A percentile compares a stretch with the other conserved stretches of the same genome.
phyloP scores from a whole-genome alignment of 2,797 vertebrate genomes.

The Girardinus metallicus region DNA sequence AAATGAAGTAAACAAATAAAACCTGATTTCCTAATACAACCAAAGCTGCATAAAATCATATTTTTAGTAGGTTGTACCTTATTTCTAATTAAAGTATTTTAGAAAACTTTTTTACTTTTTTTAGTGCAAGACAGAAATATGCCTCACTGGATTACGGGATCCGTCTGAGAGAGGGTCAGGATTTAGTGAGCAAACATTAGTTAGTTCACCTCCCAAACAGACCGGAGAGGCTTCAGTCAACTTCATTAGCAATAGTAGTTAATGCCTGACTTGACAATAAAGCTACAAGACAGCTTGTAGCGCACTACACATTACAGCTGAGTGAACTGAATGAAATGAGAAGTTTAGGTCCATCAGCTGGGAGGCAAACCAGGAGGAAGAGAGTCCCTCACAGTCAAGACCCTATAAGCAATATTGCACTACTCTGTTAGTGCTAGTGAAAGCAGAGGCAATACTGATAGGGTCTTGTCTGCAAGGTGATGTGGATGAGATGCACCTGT shows the following conservation, averaged over 20 bases:
- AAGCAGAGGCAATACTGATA: slow-evolving; percentile 98
- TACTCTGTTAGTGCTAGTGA: slow-evolving; percentile 87
- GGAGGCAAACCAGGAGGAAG: slow-evolving; percentile 40
- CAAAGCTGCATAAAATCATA: neutral
- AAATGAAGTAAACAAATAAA: neutral
- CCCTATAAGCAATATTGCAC: slow-evolving; percentile 99
- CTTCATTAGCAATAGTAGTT: neutral
- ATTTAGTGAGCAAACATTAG: neutral
- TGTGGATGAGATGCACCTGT: slow-evolving; percentile 7
- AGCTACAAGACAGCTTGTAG: neutral
- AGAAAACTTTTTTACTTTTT: neutral
- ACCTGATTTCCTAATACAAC: neutral
- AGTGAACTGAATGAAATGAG: neutral
- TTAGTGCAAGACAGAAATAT: neutral
- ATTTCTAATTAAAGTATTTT: neutral
- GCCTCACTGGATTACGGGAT: neutral
- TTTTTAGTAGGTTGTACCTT: neutral
- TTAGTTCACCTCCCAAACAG: neutral
- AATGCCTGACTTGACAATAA: neutral
- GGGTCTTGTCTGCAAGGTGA: slow-evolving; percentile 88
- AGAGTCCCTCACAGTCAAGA: slow-evolving; percentile 87
- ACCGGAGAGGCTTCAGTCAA: neutral
- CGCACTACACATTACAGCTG: neutral
- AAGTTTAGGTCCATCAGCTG: neutral
- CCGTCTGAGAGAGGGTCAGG: neutral